Evolutionary conservation across 2,888 invertebrate species (phyloP).

Genomic region (Phoronis australis): DNA sequence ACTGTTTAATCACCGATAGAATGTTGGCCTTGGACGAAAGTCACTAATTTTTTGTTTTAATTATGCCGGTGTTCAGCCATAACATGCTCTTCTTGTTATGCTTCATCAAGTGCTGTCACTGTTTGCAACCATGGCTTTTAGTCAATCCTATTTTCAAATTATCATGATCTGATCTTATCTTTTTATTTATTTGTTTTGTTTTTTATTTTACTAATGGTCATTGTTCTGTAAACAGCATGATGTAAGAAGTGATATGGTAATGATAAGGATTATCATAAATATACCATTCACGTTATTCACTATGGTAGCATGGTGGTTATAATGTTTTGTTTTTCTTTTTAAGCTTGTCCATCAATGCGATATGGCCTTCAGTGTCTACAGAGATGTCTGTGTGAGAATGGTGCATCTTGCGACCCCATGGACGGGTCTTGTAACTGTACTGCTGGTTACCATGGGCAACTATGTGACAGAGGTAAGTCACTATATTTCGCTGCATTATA

Average conservation of each 20-base stretch:
- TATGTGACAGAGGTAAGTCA: slow-evolving; percentile 44
- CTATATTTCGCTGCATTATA: too few relatives aligned
- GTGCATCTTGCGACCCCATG: slow-evolving; percentile 81
- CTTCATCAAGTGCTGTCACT: not conserved
- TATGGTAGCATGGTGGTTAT: too few relatives aligned
- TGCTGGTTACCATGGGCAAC: slow-evolving; percentile 38
- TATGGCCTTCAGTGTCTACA: slow-evolving; percentile 57
- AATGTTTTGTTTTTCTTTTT: slow-evolving; percentile 12
- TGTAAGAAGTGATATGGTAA: too few relatives aligned
- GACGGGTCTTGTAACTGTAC: slow-evolving; percentile 60
- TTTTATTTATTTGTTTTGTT: not conserved
- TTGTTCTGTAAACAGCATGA: too few relatives aligned
- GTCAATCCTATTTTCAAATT: not conserved
- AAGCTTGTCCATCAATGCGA: slow-evolving; percentile 60
- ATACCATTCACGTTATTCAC: not conserved
- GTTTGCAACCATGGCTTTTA: not conserved
- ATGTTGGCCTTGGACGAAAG: too few relatives aligned
- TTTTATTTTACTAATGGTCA: too few relatives aligned
- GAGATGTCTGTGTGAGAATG: slow-evolving; percentile 45
- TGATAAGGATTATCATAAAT: too few relatives aligned
- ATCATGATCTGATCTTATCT: not conserved
- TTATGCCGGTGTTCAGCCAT: not conserved
- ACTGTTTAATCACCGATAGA: too few relatives aligned
- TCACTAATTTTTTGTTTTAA: not conserved
- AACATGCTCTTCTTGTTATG: not conserved